Evolutionary conservation across 1,140 invertebrate species (phyloP).

Genomic region (Lethocerus indicus): DNA sequence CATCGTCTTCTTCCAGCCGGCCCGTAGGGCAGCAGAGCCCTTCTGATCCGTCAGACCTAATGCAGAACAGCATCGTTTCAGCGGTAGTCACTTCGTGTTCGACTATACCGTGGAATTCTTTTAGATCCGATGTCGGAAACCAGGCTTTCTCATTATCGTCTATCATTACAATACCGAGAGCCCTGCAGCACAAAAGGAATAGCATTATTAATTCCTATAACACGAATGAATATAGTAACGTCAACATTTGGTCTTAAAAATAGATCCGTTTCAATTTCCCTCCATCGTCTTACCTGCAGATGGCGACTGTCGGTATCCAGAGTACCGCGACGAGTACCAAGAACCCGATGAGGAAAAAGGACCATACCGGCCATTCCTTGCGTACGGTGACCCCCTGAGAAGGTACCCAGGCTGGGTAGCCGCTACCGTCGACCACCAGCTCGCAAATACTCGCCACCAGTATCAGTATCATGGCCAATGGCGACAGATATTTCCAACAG

Average conservation of each 20-base stretch:
- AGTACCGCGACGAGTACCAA: conserved; percentile 63
- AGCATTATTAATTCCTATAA: no score
- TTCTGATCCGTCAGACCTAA: conserved; percentile 62
- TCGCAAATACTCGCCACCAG: conserved; percentile 69
- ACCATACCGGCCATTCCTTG: conserved; percentile 64
- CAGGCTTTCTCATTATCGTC: conserved; percentile 82
- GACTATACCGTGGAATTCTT: conserved; percentile 72
- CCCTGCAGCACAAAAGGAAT: conserved; percentile 28
- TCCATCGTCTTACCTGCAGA: conserved; percentile 46
- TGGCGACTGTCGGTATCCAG: conserved; percentile 73
- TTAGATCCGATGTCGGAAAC: conserved; percentile 76
- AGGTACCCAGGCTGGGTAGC: conserved; percentile 74
- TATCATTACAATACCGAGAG: conserved; percentile 58
- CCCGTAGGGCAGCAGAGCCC: conserved; percentile 63
- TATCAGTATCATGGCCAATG: conserved; percentile 77
- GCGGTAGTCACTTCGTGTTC: conserved; percentile 60
- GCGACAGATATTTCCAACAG: conserved; percentile 88
- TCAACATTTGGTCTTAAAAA: not conserved
- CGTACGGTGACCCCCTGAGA: conserved; percentile 48
- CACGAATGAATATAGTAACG: not conserved
- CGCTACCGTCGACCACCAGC: conserved; percentile 60
- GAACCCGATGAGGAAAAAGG: conserved; percentile 53
- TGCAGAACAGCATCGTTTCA: conserved; percentile 68
- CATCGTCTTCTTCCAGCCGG: conserved; percentile 35
- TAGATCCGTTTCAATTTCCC: not conserved